Conservation (phyloP, 2,888 invertebrate genomes). For the Caenorhabditis macrosperma region DNA sequence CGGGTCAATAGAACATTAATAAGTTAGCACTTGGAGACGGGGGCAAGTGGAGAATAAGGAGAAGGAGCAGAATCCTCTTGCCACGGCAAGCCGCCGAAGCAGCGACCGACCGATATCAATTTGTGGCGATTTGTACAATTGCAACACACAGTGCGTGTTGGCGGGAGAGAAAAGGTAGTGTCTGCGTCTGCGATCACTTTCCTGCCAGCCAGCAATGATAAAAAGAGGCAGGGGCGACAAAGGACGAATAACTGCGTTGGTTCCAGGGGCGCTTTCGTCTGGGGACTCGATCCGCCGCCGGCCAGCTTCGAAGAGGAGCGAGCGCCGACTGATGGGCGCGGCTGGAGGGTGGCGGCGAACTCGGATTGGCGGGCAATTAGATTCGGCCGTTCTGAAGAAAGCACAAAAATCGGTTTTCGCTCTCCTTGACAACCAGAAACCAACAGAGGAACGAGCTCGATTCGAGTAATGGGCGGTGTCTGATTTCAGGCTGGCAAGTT, state of each 20-base stretch:
- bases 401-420: conserved; percentile 53
- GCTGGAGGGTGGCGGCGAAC: no score
- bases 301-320: no score
- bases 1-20: conserved; percentile 36
- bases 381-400: not conserved
- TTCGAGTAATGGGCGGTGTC: not conserved
- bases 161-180: conserved; percentile 22
- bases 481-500: no score
- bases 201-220: conserved; percentile 20
- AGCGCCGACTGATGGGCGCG: no score
- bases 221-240: conserved; percentile 8
- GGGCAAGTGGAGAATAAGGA: not conserved
- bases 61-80: not conserved
- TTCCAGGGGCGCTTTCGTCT: not conserved
- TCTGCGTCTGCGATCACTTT: conserved; percentile 45
- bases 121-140: conserved; percentile 54
- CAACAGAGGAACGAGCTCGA: conserved; percentile 20
- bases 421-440: conserved; percentile 42
- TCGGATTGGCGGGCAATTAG: no score
- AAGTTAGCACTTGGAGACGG: conserved; percentile 18
- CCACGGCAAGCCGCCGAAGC: conserved; percentile 6
- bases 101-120: conserved; percentile 46
- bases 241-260: not conserved
- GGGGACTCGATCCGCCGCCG: no score
- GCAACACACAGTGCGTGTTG: conserved; percentile 47